A percentile compares a stretch with the other conserved stretches of the same genome.
These are phyloP conservation scores for Tiliqua scincoides DNA, from an alignment of 2,113 vertebrate species.

Conservation along the genomic window DNA sequence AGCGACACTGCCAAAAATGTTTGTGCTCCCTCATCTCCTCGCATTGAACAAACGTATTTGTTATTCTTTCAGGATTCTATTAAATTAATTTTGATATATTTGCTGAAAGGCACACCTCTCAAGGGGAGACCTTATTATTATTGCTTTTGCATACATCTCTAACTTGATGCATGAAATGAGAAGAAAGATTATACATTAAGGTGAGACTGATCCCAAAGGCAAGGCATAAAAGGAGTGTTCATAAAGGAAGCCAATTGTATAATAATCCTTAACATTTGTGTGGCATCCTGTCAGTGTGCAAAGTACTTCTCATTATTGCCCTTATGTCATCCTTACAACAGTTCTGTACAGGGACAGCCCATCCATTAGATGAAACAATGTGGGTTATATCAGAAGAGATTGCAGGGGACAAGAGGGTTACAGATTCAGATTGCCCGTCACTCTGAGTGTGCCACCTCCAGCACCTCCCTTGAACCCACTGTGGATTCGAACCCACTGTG, in stretches of 20 bases:
- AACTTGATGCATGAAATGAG: conserved; percentile 41
- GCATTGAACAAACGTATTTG: not conserved
- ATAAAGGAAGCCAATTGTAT: not conserved
- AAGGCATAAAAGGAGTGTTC: conserved; percentile 12
- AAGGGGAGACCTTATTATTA: conserved; percentile 32
- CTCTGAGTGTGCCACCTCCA: too few relatives aligned
- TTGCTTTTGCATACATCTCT: conserved; percentile 31
- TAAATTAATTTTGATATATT: conserved; percentile 45
- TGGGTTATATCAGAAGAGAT: too few relatives aligned
- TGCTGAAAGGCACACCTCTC: conserved; percentile 17
- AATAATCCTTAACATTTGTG: too few relatives aligned
- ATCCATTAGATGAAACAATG: too few relatives aligned
- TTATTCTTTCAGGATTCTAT: not conserved
- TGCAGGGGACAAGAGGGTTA: too few relatives aligned
- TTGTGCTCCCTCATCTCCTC: conserved; percentile 11
- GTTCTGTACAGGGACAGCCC: too few relatives aligned
- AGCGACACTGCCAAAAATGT: not conserved
- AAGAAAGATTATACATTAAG: conserved; percentile 31
- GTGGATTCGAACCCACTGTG: too few relatives aligned
- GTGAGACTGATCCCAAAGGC: not conserved
- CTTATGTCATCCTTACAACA: too few relatives aligned
- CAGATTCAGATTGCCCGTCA: too few relatives aligned
- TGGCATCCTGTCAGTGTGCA: too few relatives aligned
- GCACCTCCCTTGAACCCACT: too few relatives aligned
- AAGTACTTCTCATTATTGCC: too few relatives aligned